Evolutionary conservation across 2,797 vertebrate species (phyloP).

Genomic region (Hemitrygon akajei): DNA sequence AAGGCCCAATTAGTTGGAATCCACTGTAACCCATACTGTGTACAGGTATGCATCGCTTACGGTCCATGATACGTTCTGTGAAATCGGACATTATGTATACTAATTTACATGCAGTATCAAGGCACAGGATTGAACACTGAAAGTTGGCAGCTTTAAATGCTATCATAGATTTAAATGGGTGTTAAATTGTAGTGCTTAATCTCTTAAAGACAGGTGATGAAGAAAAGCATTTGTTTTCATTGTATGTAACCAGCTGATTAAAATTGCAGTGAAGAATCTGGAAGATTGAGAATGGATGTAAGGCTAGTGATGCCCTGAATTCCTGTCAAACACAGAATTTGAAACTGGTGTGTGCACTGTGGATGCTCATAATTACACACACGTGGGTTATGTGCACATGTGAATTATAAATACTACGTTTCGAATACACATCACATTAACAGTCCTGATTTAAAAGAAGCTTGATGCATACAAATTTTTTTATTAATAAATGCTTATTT

Average conservation of each 20-base stretch:
- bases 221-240: neutral
- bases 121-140: neutral
- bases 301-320: neutral
- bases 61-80: no score
- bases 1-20: no score
- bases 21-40: no score
- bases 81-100: no score
- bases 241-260: neutral
- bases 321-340: neutral
- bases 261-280: neutral
- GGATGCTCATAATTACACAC: neutral
- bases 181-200: neutral
- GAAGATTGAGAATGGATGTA: neutral
- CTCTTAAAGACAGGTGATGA: neutral
- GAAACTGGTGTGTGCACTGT: neutral
- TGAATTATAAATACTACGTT: neutral
- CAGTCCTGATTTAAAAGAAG: neutral
- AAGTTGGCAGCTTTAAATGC: neutral
- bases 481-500: constrained; percentile 37
- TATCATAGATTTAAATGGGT: neutral
- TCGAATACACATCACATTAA: neutral
- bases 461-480: constrained; percentile 30
- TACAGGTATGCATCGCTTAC: no score
- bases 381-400: neutral
- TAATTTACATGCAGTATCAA: neutral